These are phyloP conservation scores for Eptesicus fuscus DNA, from an alignment of 2,113 vertebrate genomes.

Conservation along the genomic window DNA sequence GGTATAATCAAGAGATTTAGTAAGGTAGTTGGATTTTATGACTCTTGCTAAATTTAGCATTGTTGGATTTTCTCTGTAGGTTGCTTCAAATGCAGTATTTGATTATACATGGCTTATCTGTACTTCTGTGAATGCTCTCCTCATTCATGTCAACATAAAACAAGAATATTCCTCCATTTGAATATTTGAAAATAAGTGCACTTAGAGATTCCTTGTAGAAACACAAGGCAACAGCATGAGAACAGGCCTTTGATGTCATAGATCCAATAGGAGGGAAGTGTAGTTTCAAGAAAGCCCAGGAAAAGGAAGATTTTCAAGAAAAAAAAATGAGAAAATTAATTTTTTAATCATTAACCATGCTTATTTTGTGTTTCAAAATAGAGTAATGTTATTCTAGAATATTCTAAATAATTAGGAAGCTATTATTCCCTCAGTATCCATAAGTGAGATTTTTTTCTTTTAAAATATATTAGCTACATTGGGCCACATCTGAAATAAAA, in stretches of 20 bases:
- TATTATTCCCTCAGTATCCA: neutral
- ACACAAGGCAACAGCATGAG: neutral
- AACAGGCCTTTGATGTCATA: neutral
- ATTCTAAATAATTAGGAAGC: neutral
- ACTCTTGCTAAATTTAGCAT: neutral
- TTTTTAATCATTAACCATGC: neutral
- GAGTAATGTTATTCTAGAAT: neutral
- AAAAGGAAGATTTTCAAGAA: neutral
- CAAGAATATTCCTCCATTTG: neutral
- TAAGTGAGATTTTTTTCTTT: conserved; percentile 6
- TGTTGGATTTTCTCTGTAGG: neutral
- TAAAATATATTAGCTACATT: neutral
- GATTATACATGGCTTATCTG: neutral
- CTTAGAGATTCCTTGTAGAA: neutral
- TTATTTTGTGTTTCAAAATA: neutral
- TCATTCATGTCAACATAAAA: neutral
- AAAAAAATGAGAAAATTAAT: neutral
- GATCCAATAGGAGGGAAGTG: neutral
- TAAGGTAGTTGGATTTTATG: neutral
- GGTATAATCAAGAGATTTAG: neutral
- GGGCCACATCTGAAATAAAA: conserved; percentile 35
- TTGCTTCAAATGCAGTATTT: neutral
- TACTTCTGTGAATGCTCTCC: neutral
- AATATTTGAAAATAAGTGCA: neutral
- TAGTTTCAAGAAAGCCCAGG: neutral